Conservation (phyloP, 2,888 invertebrate genomes). For the Synergus japonicus region DNA sequence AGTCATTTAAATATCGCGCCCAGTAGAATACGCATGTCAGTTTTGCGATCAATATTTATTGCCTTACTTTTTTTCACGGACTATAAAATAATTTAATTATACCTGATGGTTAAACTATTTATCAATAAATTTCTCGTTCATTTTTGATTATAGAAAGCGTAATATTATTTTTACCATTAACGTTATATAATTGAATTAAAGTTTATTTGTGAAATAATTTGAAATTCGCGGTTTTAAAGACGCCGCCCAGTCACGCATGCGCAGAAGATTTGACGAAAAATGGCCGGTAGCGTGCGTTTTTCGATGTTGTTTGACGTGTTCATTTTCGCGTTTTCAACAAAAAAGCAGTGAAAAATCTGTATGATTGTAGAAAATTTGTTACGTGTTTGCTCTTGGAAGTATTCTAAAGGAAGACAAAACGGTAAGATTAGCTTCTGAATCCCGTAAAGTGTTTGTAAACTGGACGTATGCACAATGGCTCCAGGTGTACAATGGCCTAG, state of each 20-base stretch:
- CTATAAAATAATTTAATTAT: no score
- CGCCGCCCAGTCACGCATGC: constrained; percentile 33
- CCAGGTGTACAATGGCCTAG: background rate
- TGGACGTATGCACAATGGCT: constrained; percentile 34
- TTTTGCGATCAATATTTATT: no score
- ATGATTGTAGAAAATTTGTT: constrained; percentile 41
- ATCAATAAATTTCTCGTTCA: background rate
- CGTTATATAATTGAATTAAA: background rate
- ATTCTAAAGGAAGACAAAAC: constrained; percentile 52
- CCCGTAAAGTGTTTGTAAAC: background rate
- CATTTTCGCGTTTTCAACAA: constrained; percentile 48
- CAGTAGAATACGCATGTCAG: no score
- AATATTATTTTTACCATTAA: background rate
- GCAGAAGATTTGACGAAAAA: constrained; percentile 61
- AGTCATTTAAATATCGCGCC: no score
- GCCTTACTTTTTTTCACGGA: no score
- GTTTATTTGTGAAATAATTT: background rate
- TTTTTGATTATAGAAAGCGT: background rate
- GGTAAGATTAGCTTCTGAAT: constrained; percentile 1
- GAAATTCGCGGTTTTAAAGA: constrained; percentile 14
- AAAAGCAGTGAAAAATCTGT: constrained; percentile 41
- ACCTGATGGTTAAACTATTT: no score
- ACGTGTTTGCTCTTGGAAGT: constrained; percentile 27
- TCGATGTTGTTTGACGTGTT: constrained; percentile 59
- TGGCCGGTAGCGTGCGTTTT: constrained; percentile 73